Conservation (phyloP, 2,888 invertebrate species). For the Aethes cnicana region DNA sequence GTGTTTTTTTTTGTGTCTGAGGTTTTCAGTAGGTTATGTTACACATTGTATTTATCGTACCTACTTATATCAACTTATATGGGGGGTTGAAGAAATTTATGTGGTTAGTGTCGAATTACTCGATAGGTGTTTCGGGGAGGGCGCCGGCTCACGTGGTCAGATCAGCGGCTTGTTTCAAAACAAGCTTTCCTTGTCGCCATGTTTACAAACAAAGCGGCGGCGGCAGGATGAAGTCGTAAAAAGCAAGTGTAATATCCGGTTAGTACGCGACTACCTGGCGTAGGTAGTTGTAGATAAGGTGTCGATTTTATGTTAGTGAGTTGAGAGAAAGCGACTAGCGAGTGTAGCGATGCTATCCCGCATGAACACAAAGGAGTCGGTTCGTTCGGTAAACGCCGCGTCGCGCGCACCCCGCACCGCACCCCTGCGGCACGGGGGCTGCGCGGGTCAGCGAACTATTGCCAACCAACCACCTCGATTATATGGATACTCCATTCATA, state of each 20-base stretch:
- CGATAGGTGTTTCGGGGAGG: slow-evolving; percentile 15
- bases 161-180: slow-evolving; percentile 54
- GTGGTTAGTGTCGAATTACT: background rate
- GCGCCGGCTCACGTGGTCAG: slow-evolving; percentile 51
- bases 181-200: slow-evolving; percentile 60
- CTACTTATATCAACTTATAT: too few relatives aligned
- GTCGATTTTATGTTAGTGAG: too few relatives aligned
- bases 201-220: slow-evolving; percentile 63
- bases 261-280: slow-evolving; percentile 19
- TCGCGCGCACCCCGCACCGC: slow-evolving; percentile 44
- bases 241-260: slow-evolving; percentile 23
- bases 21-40: too few relatives aligned
- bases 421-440: slow-evolving; percentile 70
- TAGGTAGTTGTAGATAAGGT: too few relatives aligned
- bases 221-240: slow-evolving; percentile 47
- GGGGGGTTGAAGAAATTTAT: background rate
- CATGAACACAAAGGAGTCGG: slow-evolving; percentile 15
- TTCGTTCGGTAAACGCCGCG: slow-evolving; percentile 5
- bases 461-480: slow-evolving; percentile 48
- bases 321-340: too few relatives aligned
- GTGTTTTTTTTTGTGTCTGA: too few relatives aligned
- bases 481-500: slow-evolving; percentile 7
- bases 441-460: slow-evolving; percentile 72
- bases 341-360: too few relatives aligned
- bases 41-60: too few relatives aligned